phyloP scores from a whole-genome alignment of 2,888 invertebrate genomes.

The Eudasyphora cyanicolor region DNA sequence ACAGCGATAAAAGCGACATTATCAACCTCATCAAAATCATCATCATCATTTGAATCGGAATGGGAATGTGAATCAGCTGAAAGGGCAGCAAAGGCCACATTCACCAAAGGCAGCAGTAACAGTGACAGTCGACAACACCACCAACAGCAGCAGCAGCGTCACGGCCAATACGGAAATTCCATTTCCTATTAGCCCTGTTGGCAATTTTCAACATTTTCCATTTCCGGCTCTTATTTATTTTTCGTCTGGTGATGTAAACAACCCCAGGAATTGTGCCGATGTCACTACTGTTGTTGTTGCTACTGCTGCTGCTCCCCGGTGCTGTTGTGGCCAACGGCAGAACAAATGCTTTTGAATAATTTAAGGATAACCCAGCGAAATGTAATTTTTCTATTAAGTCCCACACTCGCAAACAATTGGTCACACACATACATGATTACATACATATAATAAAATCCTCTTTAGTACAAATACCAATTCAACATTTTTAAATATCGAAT shows the following conservation, averaged over 20 bases:
- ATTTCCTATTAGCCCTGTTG: conserved; percentile 61
- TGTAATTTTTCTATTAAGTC: background rate
- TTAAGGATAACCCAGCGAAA: conserved; percentile 15
- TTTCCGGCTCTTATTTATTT: conserved; percentile 38
- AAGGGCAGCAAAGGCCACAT: too few species aligned
- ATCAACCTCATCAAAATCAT: background rate
- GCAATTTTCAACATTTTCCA: conserved; percentile 55
- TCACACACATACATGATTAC: too few species aligned
- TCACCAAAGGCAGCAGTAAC: background rate
- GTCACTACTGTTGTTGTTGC: background rate
- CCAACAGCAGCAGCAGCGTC: background rate
- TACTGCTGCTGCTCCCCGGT: background rate
- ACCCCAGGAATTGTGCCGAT: background rate
- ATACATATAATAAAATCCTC: too few species aligned
- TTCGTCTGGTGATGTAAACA: conserved; percentile 39
- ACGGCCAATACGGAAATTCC: conserved; percentile 54
- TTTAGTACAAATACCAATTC: too few species aligned
- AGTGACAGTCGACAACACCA: background rate
- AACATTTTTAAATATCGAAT: too few species aligned
- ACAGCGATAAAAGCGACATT: too few species aligned
- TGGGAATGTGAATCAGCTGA: too few species aligned
- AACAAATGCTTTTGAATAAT: conserved; percentile 30
- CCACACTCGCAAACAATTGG: background rate
- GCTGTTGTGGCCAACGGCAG: background rate
- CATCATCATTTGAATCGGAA: too few species aligned